A percentile compares a stretch with the other conserved stretches of the same genome.
phyloP scores from a whole-genome alignment of 2,113 vertebrate species.

The Corynorhinus townsendii region DNA sequence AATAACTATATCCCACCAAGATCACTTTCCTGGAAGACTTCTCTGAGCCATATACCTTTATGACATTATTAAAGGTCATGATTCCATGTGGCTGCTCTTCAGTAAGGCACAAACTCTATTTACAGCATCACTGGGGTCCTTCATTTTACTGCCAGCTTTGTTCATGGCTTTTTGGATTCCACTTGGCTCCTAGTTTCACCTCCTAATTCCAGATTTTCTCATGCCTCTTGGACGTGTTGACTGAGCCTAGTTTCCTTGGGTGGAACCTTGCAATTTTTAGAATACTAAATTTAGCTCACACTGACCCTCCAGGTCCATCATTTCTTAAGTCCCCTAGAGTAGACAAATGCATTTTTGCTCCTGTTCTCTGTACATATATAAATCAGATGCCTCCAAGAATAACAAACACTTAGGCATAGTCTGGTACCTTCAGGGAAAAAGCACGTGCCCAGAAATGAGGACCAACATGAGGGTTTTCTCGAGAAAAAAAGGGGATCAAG shows the following conservation, averaged over 20 bases:
- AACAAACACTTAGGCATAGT: not conserved
- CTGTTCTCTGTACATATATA: not conserved
- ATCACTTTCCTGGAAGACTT: not conserved
- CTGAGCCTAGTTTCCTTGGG: not conserved
- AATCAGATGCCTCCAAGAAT: not conserved
- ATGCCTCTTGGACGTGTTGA: not conserved
- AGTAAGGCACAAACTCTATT: not conserved
- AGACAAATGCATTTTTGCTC: not conserved
- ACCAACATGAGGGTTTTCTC: not conserved
- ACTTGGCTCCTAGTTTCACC: slow-evolving; percentile 4
- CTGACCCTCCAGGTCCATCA: not conserved
- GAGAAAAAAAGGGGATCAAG: not conserved
- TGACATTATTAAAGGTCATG: not conserved
- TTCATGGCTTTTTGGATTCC: not conserved
- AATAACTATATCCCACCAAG: not conserved
- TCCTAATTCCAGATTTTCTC: slow-evolving; percentile 18
- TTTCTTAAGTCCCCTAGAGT: not conserved
- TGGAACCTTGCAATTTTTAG: not conserved
- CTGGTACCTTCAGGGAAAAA: not conserved
- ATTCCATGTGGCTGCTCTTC: not conserved
- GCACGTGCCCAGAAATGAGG: not conserved
- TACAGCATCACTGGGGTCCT: not conserved
- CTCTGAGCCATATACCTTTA: not conserved
- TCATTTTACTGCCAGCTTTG: not conserved
- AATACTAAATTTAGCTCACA: slow-evolving; percentile 2